Conservation (phyloP, 2,113 vertebrate genomes). For the Stegastes partitus region DNA sequence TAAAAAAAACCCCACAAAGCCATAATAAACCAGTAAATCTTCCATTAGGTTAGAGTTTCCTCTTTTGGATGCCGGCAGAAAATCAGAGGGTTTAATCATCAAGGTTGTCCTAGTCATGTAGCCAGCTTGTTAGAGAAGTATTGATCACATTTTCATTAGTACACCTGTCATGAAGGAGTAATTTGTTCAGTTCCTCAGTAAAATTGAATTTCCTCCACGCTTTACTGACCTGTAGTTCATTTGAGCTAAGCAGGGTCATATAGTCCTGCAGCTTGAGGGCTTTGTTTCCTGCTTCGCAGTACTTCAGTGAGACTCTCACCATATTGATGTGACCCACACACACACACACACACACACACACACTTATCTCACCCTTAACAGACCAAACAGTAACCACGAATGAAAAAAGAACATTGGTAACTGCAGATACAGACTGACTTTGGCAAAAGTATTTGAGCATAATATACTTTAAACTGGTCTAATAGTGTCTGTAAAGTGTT, state of each 20-base stretch:
- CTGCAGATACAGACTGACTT: background rate
- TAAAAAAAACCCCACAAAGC: background rate
- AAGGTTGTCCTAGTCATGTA: slow-evolving; percentile 29
- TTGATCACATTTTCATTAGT: slow-evolving; percentile 68
- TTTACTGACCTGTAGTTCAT: slow-evolving; percentile 26
- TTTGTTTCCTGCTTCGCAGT: slow-evolving; percentile 1
- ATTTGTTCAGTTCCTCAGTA: slow-evolving; percentile 48
- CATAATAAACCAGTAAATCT: slow-evolving; percentile 32
- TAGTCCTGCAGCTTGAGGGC: background rate
- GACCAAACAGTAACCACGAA: background rate
- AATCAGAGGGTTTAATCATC: slow-evolving; percentile 25
- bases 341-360: background rate
- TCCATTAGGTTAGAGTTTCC: slow-evolving; percentile 18
- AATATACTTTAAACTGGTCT: no score
- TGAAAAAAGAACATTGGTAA: background rate
- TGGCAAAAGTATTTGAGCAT: no score
- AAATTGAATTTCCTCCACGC: slow-evolving; percentile 59
- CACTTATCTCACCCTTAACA: background rate
- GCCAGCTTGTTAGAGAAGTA: slow-evolving; percentile 49
- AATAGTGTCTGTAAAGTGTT: no score
- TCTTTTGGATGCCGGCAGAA: slow-evolving; percentile 30
- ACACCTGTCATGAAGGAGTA: slow-evolving; percentile 19
- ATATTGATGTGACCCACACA: background rate
- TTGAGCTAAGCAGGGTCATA: background rate
- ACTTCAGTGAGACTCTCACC: background rate